These are phyloP conservation scores for Zosterops lateralis DNA, from an alignment of 2,113 vertebrate genomes.

Conservation along the genomic window DNA sequence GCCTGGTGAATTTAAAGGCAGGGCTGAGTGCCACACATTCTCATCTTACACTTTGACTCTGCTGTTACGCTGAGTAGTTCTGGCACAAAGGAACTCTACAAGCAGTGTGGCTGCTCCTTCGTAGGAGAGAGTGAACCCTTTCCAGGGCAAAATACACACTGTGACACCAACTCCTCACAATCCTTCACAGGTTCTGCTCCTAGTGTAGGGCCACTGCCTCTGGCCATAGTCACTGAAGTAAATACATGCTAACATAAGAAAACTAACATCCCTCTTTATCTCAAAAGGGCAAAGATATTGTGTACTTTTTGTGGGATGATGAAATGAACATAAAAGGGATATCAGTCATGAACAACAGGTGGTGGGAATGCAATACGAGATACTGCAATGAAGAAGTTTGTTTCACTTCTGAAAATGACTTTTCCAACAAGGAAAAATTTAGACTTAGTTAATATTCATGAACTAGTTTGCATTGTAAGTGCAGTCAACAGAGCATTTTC, in stretches of 20 bases:
- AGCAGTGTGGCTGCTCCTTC: not conserved
- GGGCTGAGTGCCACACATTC: conserved; percentile 15
- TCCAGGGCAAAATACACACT: not conserved
- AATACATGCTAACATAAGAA: not conserved
- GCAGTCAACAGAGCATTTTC: not conserved
- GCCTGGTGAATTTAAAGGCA: conserved; percentile 46
- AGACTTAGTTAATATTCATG: not conserved
- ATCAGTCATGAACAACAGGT: not conserved
- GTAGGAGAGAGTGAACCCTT: not conserved
- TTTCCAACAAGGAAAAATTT: not conserved
- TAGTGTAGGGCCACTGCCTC: not conserved
- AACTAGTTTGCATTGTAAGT: not conserved
- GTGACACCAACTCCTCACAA: not conserved
- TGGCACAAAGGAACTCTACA: not conserved
- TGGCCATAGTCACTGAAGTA: not conserved
- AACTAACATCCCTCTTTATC: not conserved
- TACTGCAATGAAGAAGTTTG: not conserved
- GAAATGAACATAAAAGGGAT: not conserved
- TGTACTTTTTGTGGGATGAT: not conserved
- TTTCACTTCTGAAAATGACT: not conserved
- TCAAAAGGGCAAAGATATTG: not conserved
- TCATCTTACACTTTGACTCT: not conserved
- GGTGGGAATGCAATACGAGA: not conserved
- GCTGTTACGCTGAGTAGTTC: not conserved
- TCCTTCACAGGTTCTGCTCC: not conserved